A percentile compares a stretch with the other conserved stretches of the same genome.
phyloP scores from a whole-genome alignment of 2,888 invertebrate genomes.

The Sinopyrophorus schimmeli region DNA sequence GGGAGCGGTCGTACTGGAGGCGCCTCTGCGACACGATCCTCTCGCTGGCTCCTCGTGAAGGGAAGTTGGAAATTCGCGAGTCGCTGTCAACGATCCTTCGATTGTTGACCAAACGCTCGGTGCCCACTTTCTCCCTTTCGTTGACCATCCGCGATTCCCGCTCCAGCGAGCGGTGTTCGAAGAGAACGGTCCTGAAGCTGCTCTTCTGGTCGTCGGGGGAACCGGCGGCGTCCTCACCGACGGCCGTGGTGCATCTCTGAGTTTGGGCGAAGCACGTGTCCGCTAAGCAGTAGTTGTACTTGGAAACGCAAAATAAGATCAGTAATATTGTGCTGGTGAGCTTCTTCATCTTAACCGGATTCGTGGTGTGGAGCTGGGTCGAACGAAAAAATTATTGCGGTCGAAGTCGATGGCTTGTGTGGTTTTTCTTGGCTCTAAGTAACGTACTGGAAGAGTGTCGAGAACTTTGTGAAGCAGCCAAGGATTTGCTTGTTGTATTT shows the following conservation, averaged over 20 bases:
- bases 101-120: constrained; percentile 23
- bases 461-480: constrained; percentile 34
- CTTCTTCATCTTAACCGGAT: constrained; percentile 34
- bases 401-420: constrained; percentile 41
- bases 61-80: constrained; percentile 22
- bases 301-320: constrained; percentile 37
- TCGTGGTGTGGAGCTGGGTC: constrained; percentile 28
- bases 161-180: constrained; percentile 15
- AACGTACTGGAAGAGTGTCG: constrained; percentile 30
- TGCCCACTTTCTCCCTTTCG: constrained; percentile 19
- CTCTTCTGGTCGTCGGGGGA: too few species aligned
- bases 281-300: constrained; percentile 32
- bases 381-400: constrained; percentile 26
- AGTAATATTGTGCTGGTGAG: constrained; percentile 33
- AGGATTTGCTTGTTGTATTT: constrained; percentile 22
- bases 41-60: neutral
- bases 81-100: constrained; percentile 24
- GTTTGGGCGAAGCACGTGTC: constrained; percentile 13
- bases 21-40: neutral
- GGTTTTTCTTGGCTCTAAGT: constrained; percentile 39
- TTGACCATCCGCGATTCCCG: constrained; percentile 25
- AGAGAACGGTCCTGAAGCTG: constrained; percentile 2
- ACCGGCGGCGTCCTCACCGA: neutral
- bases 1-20: neutral
- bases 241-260: constrained; percentile 2